These are phyloP conservation scores for Mellivora capensis DNA, from an alignment of 2,113 vertebrate genomes.

Conservation along the genomic window DNA sequence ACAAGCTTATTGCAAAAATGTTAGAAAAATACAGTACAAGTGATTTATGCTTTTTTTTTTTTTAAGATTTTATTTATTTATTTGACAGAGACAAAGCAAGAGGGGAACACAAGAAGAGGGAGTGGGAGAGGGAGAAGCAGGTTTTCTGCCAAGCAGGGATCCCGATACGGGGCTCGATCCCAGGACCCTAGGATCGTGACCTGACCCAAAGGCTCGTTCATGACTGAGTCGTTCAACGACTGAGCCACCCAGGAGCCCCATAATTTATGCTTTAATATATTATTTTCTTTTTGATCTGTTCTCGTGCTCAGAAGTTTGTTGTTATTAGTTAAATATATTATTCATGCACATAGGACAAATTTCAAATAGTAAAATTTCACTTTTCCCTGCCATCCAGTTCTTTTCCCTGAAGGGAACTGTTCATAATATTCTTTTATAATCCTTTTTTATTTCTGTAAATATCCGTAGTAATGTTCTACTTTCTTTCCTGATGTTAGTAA, in stretches of 20 bases:
- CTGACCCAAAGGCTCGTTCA: too few relatives aligned
- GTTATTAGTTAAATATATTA: neutral
- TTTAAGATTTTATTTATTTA: too few relatives aligned
- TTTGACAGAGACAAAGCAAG: too few relatives aligned
- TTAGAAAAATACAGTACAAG: neutral
- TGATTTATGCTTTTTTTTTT: neutral
- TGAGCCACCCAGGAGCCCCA: neutral
- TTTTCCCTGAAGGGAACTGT: neutral
- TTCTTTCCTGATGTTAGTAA: neutral
- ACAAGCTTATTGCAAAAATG: neutral
- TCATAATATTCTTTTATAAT: neutral
- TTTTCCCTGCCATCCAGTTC: neutral
- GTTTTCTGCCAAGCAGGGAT: too few relatives aligned
- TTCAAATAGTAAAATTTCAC: neutral
- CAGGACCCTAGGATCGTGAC: too few relatives aligned
- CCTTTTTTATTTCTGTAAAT: conserved; percentile 9
- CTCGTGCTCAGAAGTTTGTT: neutral
- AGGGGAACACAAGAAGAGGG: too few relatives aligned
- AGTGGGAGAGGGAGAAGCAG: too few relatives aligned
- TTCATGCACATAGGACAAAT: neutral
- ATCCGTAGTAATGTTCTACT: neutral
- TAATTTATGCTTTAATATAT: neutral
- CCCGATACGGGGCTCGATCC: too few relatives aligned
- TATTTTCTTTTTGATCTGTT: neutral
- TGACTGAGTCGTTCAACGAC: too few relatives aligned